Percentiles rank a stretch among this genome's conserved stretches.
Evolutionary conservation across 2,797 vertebrate genomes (phyloP).

Genomic region (Tokudaia muenninki): DNA sequence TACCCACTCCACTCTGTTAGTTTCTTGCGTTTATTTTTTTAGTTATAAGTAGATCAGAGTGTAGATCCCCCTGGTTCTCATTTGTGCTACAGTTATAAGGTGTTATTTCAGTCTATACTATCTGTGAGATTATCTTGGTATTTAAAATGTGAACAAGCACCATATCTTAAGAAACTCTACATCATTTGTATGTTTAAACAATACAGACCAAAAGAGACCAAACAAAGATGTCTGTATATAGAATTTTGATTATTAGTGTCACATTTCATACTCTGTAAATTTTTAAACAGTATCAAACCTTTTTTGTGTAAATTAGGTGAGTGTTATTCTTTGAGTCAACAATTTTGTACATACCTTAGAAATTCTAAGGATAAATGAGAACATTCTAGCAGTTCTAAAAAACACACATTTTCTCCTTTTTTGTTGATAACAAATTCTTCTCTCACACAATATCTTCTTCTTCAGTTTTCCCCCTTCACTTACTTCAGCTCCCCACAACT

Average conservation of each 20-base stretch:
- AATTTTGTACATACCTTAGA: not conserved
- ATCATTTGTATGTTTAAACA: not conserved
- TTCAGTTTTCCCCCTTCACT: not conserved
- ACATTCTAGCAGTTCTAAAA: not conserved
- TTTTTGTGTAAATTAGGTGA: not conserved
- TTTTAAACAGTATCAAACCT: not conserved
- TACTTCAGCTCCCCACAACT: not conserved
- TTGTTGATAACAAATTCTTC: not conserved
- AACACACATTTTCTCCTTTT: not conserved
- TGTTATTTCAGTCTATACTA: not conserved
- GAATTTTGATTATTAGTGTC: not conserved
- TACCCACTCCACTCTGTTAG: not conserved
- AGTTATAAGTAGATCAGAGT: not conserved
- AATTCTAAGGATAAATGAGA: not conserved
- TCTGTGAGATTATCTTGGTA: not conserved
- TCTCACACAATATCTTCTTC: not conserved
- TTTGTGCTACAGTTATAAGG: not conserved
- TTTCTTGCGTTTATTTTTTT: not conserved
- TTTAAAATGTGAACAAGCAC: not conserved
- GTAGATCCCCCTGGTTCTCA: not conserved
- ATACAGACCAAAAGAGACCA: not conserved
- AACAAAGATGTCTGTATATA: not conserved
- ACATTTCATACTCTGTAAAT: not conserved
- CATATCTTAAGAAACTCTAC: not conserved
- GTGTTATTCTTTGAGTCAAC: not conserved